These are phyloP conservation scores for Solenopsis invicta DNA, from an alignment of 1,140 invertebrate species.

Conservation along the genomic window DNA sequence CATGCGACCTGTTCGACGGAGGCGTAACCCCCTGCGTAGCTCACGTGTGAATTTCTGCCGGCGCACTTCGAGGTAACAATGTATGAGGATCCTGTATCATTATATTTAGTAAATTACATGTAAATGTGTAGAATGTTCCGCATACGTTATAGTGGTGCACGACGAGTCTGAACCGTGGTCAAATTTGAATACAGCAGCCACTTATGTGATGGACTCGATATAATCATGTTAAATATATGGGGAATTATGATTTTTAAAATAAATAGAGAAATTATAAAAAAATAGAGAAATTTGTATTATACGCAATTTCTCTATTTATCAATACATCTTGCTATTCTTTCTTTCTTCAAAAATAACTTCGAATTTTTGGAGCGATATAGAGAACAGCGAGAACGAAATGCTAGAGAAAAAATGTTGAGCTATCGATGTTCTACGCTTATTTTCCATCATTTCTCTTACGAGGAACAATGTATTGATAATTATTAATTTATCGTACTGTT, in stretches of 20 bases:
- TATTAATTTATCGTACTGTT: conserved; percentile 19
- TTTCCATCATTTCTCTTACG: background rate
- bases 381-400: background rate
- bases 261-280: background rate
- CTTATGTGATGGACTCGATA: background rate
- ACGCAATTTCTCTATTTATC: background rate
- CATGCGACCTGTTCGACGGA: conserved; percentile 28
- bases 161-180: background rate
- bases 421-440: background rate
- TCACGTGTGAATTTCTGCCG: conserved; percentile 30
- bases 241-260: background rate
- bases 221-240: background rate
- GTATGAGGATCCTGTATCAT: conserved; percentile 9
- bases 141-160: background rate
- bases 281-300: background rate
- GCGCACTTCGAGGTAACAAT: background rate
- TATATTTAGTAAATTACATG: conserved; percentile 18
- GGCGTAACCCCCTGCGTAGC: background rate
- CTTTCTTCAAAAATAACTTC: background rate
- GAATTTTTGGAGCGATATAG: background rate
- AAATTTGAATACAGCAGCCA: conserved; percentile 2
- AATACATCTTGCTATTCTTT: background rate
- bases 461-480: background rate
- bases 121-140: background rate
- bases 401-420: background rate